Evolutionary conservation across 2,888 invertebrate species (phyloP), one percentile per base, ranked within the genome.

Genomic region (Volucella zonaria): DNA sequence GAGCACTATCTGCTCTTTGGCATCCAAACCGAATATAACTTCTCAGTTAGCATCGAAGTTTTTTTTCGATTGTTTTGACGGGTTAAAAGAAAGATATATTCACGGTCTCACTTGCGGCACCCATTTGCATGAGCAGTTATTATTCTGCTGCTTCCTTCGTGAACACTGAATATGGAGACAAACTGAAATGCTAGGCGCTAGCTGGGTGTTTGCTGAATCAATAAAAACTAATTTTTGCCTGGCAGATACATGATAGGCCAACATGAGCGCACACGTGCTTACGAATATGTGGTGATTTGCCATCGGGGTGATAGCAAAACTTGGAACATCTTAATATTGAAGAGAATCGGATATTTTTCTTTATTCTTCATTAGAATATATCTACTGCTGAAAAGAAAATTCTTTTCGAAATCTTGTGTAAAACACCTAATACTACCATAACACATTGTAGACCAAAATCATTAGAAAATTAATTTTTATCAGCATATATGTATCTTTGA

Each of bases 1-100:
- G 49, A 59, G 71, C 80, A 80, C 76, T 85, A 85, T 85, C 83
- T 85, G 71, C 56, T 80, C 80, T 85, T 66, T 85, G 80, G 76
- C 80, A 85, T 85, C 83, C 52, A 51, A 66, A 56, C 42, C 47
- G 73, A 80, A 67, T 64, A 54, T 47, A 38, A 56, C 12, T 68
- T 58, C 0, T 61, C 52, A 51, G 40, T 18, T n/a, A 47, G 70
- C 52, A 67, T 78, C 47, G 49, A 78, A 64, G 68, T 82, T 78
- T 74, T 10, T 59, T 43, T 79, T 54, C 40, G 1, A 12, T 59
- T 52, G 67, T 68, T 74, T 68, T 67, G 56, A 77, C 49, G 58
- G 78, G 71, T 77, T 77, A 77, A 18, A 66, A 45, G 61, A 54
- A 49, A 66, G 56, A 14, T 23, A 51, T 43, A 10, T 43, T 23